Evolutionary conservation across 1,140 invertebrate species (phyloP).

Genomic region (Antheraea mylitta): DNA sequence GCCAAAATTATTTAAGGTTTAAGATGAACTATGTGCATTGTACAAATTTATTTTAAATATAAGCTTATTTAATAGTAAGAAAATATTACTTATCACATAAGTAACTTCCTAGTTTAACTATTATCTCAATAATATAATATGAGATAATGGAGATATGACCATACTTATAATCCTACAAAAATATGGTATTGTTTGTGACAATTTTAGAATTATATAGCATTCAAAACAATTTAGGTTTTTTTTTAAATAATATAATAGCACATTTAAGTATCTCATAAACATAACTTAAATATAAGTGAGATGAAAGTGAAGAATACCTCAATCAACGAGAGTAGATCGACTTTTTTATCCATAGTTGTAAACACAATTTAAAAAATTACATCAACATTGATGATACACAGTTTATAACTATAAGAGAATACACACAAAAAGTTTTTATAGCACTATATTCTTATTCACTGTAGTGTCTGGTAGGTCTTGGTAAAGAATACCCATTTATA

Average conservation of each 20-base stretch:
- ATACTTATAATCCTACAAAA: not conserved
- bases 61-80: no score
- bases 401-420: constrained; percentile 18
- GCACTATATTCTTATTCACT: constrained; percentile 10
- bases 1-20: not conserved
- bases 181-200: no score
- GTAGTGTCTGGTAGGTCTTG: constrained; percentile 18
- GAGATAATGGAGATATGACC: not conserved
- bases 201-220: not conserved
- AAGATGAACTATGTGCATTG: no score
- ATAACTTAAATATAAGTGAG: not conserved
- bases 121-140: not conserved
- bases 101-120: constrained; percentile 1
- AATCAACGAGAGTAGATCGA: constrained; percentile 73
- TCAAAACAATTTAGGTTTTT: no score
- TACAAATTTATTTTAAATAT: no score
- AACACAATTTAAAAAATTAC: constrained; percentile 36
- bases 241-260: not conserved
- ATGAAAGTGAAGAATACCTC: constrained; percentile 55
- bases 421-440: constrained; percentile 4
- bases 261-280: constrained; percentile 6
- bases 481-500: constrained; percentile 7
- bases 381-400: constrained; percentile 50
- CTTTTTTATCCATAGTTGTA: constrained; percentile 72
- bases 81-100: not conserved